Evolutionary conservation across 2,888 invertebrate species (phyloP).

Genomic region (Ennomos erosarius): DNA sequence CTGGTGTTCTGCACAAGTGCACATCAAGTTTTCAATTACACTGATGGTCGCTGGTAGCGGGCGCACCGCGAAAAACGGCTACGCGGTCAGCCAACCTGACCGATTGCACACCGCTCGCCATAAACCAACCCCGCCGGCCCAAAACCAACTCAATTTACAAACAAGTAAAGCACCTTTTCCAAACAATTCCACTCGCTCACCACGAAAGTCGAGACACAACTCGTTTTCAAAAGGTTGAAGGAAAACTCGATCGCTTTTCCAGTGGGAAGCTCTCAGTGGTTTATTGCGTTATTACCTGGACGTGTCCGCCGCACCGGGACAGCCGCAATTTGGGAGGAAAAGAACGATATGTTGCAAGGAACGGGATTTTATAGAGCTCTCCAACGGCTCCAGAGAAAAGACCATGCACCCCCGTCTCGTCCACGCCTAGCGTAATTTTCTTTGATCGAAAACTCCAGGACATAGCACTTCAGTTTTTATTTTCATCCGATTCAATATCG

Average conservation of each 20-base stretch:
- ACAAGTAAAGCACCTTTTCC: conserved; percentile 69
- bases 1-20: conserved; percentile 77
- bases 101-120: conserved; percentile 71
- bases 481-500: conserved; percentile 77
- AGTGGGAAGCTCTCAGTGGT: conserved; percentile 83
- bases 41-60: conserved; percentile 74
- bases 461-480: conserved; percentile 72
- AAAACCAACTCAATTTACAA: conserved; percentile 62
- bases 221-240: conserved; percentile 80
- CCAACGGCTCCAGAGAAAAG: conserved; percentile 64
- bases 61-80: conserved; percentile 75
- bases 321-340: conserved; percentile 81
- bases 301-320: conserved; percentile 81
- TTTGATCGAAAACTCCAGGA: conserved; percentile 78
- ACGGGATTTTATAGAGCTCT: conserved; percentile 79
- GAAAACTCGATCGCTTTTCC: conserved; percentile 84
- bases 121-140: conserved; percentile 33
- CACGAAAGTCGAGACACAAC: conserved; percentile 74
- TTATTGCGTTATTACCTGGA: conserved; percentile 86
- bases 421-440: conserved; percentile 76
- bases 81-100: conserved; percentile 74
- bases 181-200: conserved; percentile 49
- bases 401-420: conserved; percentile 58
- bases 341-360: conserved; percentile 81
- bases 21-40: conserved; percentile 84